Conservation (phyloP, 2,113 vertebrate genomes). For the Progne subis region DNA sequence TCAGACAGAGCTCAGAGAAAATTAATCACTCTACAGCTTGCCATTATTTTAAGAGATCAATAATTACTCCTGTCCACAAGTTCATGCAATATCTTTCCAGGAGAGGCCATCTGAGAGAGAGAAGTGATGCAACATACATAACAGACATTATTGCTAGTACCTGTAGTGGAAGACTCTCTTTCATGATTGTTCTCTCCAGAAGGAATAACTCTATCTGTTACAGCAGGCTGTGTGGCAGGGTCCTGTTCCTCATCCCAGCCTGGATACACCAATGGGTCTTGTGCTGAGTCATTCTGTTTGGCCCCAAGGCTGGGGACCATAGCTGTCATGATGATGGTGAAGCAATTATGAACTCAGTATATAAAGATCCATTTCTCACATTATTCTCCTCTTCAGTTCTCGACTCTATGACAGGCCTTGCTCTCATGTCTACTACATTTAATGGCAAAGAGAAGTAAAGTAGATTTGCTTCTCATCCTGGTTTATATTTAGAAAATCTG, state of each 20-base stretch:
- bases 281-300: background rate
- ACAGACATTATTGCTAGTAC: background rate
- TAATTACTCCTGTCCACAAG: background rate
- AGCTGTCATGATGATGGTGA: slow-evolving; percentile 57
- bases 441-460: slow-evolving; percentile 46
- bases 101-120: background rate
- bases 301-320: background rate
- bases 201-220: background rate
- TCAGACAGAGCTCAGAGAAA: background rate
- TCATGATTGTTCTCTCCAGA: background rate
- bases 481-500: background rate
- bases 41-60: background rate
- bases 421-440: slow-evolving; percentile 42
- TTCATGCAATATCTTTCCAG: background rate
- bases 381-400: slow-evolving; percentile 30
- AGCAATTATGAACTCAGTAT: slow-evolving; percentile 52
- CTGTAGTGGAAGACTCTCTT: background rate
- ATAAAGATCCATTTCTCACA: slow-evolving; percentile 33
- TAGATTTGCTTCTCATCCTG: slow-evolving; percentile 39
- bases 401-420: slow-evolving; percentile 19
- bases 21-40: background rate
- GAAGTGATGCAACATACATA: background rate
- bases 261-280: background rate
- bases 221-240: background rate
- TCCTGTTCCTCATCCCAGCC: background rate